A percentile compares a stretch with the other conserved stretches of the same genome.
These are phyloP conservation scores for Drosophila pseudotakahashii DNA, from an alignment of 2,888 invertebrate species.

Conservation along the genomic window DNA sequence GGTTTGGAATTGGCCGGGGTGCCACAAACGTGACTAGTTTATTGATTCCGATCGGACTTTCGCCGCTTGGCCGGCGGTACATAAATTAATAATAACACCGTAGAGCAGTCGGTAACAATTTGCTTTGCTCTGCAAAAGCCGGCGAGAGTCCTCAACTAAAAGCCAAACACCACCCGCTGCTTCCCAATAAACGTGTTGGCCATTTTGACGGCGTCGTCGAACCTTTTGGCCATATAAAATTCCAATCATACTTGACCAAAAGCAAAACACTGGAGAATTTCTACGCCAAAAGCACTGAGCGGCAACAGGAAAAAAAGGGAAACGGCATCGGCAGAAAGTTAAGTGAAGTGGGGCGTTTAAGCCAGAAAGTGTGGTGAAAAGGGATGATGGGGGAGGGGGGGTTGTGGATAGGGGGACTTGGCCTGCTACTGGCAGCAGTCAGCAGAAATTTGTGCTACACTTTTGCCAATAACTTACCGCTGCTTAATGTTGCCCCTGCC, in stretches of 20 bases:
- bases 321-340: constrained; percentile 51
- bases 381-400: not conserved
- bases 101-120: constrained; percentile 65
- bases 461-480: constrained; percentile 61
- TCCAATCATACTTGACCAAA: constrained; percentile 77
- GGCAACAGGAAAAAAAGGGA: constrained; percentile 8
- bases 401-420: not conserved
- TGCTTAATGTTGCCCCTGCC: constrained; percentile 55
- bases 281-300: constrained; percentile 26
- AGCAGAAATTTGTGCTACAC: constrained; percentile 63
- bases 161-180: constrained; percentile 60
- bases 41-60: constrained; percentile 60
- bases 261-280: constrained; percentile 75
- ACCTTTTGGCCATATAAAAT: constrained; percentile 74
- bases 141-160: constrained; percentile 54
- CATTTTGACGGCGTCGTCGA: constrained; percentile 66
- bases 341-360: constrained; percentile 72
- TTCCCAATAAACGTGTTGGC: constrained; percentile 69
- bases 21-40: constrained; percentile 71
- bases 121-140: constrained; percentile 74
- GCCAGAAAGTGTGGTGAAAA: constrained; percentile 41
- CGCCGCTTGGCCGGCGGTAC: constrained; percentile 47
- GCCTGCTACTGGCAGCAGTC: constrained; percentile 61
- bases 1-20: constrained; percentile 32
- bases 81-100: constrained; percentile 75